Percentiles rank a stretch among this genome's conserved stretches.
Evolutionary conservation across 2,797 vertebrate genomes (phyloP).

Genomic region (Heteromormyrus szaboi): DNA sequence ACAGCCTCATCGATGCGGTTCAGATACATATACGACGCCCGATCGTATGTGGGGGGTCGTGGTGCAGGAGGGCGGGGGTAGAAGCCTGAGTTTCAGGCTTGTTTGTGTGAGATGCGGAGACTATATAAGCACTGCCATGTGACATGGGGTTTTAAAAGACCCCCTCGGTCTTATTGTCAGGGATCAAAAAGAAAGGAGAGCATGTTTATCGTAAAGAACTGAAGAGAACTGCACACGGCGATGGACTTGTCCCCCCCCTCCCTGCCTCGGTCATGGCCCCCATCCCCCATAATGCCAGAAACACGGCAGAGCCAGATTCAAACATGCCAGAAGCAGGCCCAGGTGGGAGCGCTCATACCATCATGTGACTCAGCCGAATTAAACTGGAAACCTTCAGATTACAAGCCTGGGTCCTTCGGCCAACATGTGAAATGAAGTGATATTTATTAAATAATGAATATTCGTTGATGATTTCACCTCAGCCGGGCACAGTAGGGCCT

Average conservation of each 20-base stretch:
- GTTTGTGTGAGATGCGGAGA: background rate
- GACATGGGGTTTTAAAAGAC: background rate
- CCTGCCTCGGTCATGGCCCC: background rate
- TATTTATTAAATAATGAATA: conserved; percentile 34
- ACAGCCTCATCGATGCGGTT: background rate
- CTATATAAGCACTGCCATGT: background rate
- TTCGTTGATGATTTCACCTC: background rate
- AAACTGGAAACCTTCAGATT: background rate
- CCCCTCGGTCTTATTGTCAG: background rate
- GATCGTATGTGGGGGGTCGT: background rate
- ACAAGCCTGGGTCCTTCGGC: background rate
- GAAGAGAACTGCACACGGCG: background rate
- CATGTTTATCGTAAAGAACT: background rate
- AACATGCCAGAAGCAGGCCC: background rate
- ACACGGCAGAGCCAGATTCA: background rate
- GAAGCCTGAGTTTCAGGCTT: background rate
- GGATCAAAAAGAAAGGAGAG: background rate
- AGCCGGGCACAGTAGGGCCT: background rate
- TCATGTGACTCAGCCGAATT: background rate
- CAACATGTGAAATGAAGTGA: conserved; percentile 52
- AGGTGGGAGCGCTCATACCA: background rate
- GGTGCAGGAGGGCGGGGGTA: background rate
- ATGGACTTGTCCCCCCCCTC: background rate
- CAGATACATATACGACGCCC: background rate
- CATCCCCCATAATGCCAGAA: background rate